Percentiles rank a stretch among this genome's conserved stretches.
Evolutionary conservation across 2,888 invertebrate genomes (phyloP).

Genomic region (Lithophane semibrunnea): DNA sequence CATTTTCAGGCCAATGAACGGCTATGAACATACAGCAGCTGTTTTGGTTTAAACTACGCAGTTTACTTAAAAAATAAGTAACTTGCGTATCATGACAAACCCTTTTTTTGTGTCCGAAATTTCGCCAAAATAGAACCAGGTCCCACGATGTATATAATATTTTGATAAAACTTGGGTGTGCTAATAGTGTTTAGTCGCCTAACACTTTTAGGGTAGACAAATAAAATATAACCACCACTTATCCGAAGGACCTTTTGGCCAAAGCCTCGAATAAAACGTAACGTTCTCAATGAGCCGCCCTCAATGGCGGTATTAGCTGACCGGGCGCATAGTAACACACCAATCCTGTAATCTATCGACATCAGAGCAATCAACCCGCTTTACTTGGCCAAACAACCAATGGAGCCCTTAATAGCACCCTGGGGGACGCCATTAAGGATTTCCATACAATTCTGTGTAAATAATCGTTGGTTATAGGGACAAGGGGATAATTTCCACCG

Average conservation of each 20-base stretch:
- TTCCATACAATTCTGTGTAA: conserved; percentile 34
- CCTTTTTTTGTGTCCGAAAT: background rate
- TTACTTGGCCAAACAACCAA: conserved; percentile 54
- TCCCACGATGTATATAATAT: too few relatives aligned
- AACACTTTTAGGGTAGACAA: conserved; percentile 22
- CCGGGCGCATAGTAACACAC: conserved; percentile 43
- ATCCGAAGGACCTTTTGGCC: conserved; percentile 45
- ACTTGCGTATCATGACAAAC: background rate
- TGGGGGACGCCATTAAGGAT: conserved; percentile 48
- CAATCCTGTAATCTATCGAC: conserved; percentile 55
- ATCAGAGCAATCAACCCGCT: conserved; percentile 57
- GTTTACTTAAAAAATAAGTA: background rate
- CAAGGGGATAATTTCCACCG: background rate
- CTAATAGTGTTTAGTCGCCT: background rate
- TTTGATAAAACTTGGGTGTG: background rate
- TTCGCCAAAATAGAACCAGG: conserved; percentile 1
- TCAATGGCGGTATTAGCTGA: conserved; percentile 63
- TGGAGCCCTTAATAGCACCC: conserved; percentile 55
- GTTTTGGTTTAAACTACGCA: conserved; percentile 7
- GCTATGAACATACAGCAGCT: background rate
- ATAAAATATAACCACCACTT: conserved; percentile 60
- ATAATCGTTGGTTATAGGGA: conserved; percentile 19
- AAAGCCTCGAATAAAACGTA: conserved; percentile 66
- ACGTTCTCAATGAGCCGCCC: conserved; percentile 60
- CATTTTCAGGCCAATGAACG: conserved; percentile 13